A percentile compares a stretch with the other conserved stretches of the same genome.
phyloP scores from a whole-genome alignment of 1,140 invertebrate genomes.

The Venturia canescens region DNA sequence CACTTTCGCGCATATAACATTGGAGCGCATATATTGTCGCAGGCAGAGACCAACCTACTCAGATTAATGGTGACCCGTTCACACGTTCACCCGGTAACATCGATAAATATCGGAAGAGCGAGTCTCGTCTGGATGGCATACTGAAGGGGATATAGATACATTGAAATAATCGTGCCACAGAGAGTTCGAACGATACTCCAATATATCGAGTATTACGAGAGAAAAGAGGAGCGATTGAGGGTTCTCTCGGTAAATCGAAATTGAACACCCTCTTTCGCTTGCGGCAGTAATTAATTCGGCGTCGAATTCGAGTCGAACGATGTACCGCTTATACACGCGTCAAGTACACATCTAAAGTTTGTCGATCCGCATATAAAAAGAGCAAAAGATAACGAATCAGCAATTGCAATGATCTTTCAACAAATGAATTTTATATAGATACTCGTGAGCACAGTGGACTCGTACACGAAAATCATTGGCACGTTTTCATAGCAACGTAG shows the following conservation, averaged over 20 bases:
- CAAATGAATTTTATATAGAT: too few relatives aligned
- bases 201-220: constrained; percentile 20
- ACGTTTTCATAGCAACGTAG: too few relatives aligned
- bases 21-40: constrained; percentile 6
- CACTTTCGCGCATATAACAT: background rate
- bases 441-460: background rate
- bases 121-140: background rate
- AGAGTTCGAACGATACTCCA: constrained; percentile 33
- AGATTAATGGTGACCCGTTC: constrained; percentile 28
- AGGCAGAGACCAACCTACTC: constrained; percentile 1
- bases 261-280: constrained; percentile 54
- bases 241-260: constrained; percentile 60
- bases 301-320: constrained; percentile 45
- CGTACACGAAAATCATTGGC: background rate
- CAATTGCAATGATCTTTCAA: background rate
- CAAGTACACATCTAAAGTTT: background rate
- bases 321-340: background rate
- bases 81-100: constrained; percentile 1
- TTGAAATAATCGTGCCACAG: constrained; percentile 27
- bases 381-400: background rate
- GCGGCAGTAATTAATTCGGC: constrained; percentile 59
- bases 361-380: background rate
- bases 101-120: constrained; percentile 21
- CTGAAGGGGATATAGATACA: background rate
- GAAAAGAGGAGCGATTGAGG: constrained; percentile 35